Evolutionary conservation across 1,140 invertebrate species (phyloP).

Genomic region (Drosophila asahinai): DNA sequence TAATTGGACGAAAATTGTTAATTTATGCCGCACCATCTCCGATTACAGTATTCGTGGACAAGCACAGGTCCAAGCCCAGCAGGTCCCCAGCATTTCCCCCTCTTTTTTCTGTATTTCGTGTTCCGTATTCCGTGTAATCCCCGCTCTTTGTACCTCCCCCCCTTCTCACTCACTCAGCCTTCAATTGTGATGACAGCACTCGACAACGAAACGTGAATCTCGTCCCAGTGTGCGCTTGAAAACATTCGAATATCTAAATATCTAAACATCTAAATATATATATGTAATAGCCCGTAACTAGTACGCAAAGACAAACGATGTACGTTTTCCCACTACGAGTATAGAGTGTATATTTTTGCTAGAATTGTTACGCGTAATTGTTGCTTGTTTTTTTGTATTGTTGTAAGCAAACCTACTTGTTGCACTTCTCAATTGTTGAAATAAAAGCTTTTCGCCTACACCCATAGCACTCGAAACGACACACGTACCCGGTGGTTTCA

Average conservation of each 20-base stretch:
- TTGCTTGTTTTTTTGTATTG: constrained; percentile 37
- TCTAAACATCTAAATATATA: constrained; percentile 12
- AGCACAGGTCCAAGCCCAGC: background rate
- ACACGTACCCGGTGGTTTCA: constrained; percentile 12
- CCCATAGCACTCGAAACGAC: constrained; percentile 10
- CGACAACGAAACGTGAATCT: constrained; percentile 1
- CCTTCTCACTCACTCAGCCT: constrained; percentile 22
- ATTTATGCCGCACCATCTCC: constrained; percentile 35
- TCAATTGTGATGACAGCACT: constrained; percentile 59
- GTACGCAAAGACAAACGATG: constrained; percentile 6
- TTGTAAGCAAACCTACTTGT: constrained; percentile 42
- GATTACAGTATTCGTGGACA: constrained; percentile 14
- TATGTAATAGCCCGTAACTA: constrained; percentile 13
- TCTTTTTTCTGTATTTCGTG: background rate
- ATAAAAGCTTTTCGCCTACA: constrained; percentile 49
- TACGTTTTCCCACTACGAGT: constrained; percentile 18
- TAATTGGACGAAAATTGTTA: constrained; percentile 43
- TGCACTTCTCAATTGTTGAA: constrained; percentile 49
- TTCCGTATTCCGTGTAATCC: background rate
- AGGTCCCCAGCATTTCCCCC: constrained; percentile 6
- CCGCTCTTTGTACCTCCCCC: background rate
- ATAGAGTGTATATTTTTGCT: constrained; percentile 36
- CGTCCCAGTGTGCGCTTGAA: constrained; percentile 21
- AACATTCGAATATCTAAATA: constrained; percentile 54
- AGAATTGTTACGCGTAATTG: constrained; percentile 50